Conservation (phyloP, 2,113 vertebrate species). For the Crotalus helleri region DNA sequence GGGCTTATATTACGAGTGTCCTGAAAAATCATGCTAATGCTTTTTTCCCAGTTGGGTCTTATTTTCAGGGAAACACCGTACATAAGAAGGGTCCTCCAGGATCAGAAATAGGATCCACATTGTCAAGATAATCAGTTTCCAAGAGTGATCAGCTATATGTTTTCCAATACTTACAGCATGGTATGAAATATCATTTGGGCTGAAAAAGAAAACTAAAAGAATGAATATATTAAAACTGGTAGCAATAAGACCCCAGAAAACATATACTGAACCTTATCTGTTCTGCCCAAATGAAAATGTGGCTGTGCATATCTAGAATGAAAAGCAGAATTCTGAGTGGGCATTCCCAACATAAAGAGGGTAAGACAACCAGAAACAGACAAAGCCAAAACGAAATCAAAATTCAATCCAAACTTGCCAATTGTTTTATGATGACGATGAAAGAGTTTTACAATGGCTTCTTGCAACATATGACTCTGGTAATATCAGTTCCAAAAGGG, state of each 20-base stretch:
- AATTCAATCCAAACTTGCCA: background rate
- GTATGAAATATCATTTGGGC: background rate
- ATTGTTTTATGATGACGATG: background rate
- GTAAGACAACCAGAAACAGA: background rate
- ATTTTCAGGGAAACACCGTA: too few relatives aligned
- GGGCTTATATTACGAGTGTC: too few relatives aligned
- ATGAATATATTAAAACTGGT: background rate
- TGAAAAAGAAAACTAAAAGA: background rate
- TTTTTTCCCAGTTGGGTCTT: too few relatives aligned
- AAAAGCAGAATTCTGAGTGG: background rate
- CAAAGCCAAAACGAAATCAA: background rate
- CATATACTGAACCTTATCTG: too few relatives aligned
- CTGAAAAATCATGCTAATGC: too few relatives aligned
- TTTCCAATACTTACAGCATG: background rate
- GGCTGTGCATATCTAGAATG: background rate
- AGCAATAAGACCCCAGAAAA: background rate
- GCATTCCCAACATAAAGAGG: background rate
- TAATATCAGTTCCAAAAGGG: slow-evolving; percentile 8
- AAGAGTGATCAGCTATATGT: background rate
- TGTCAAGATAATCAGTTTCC: background rate
- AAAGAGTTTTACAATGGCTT: background rate
- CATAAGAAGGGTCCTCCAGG: background rate
- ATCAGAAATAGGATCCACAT: background rate
- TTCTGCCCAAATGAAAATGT: background rate
- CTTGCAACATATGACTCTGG: slow-evolving; percentile 11